These are phyloP conservation scores for Gorsachius goisagi DNA, from an alignment of 2,113 vertebrate genomes.

Conservation along the genomic window DNA sequence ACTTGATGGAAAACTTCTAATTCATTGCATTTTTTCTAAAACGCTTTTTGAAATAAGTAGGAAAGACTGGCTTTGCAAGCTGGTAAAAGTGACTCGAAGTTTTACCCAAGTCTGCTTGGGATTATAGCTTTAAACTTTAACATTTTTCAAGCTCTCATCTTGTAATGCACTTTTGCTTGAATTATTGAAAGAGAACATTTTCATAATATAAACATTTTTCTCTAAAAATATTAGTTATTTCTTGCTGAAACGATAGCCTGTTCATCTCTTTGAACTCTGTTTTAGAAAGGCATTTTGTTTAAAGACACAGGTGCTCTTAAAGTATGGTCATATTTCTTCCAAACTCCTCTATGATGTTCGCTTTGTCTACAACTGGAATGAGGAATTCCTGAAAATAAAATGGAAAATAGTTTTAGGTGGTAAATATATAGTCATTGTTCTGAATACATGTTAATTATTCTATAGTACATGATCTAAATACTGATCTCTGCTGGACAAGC, in stretches of 20 bases:
- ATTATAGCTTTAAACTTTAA: neutral
- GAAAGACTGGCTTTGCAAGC: neutral
- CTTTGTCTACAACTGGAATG: neutral
- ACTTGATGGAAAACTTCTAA: neutral
- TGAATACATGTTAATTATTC: neutral
- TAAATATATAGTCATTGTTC: neutral
- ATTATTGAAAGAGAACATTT: neutral
- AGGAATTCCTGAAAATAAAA: neutral
- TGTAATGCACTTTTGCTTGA: accelerated
- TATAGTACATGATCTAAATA: neutral
- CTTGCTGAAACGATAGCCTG: neutral
- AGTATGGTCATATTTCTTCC: neutral
- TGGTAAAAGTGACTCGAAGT: neutral
- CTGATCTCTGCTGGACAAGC: neutral
- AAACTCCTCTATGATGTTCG: neutral
- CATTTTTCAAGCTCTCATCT: neutral
- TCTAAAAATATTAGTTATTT: neutral
- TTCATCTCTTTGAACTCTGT: neutral
- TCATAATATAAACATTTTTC: neutral
- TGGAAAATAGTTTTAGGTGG: neutral
- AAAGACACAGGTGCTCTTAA: neutral
- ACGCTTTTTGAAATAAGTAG: neutral
- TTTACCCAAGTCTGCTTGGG: neutral
- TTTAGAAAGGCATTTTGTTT: neutral
- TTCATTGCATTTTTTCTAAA: neutral